Evolutionary conservation across 2,113 vertebrate species (phyloP), one percentile per base, ranked within the genome.

Genomic region (Sylvilagus bachmani): DNA sequence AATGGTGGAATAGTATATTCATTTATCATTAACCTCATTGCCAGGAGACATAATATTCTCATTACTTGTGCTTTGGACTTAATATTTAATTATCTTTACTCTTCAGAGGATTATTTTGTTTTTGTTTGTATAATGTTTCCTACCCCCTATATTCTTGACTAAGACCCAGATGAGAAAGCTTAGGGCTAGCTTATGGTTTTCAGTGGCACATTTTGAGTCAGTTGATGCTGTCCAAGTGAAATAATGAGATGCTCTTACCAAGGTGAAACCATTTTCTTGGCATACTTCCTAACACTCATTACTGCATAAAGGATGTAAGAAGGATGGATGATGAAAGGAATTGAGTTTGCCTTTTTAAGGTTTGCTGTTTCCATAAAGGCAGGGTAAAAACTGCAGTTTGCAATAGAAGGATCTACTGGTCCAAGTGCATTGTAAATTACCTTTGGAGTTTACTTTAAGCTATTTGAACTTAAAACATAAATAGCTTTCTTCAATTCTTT

Each of bases 361-460:
- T 80, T 12, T 87, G 14, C 11, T 79, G 31, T 90, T 79, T 92
- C 64, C 82, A 80, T 58, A 74, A 81, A 11, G 27, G 10, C 25
- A 83, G 27, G 25, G 55, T 84, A 86, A 70, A 33, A 92, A 51
- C 53, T 84, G 1, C 6, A 79, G 13, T 51, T 92, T 83, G 25
- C 14, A 70, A 27, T 67, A 70, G 0, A 22, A 89, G 29, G 8
- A 70, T 29, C 53, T 70, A 8, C 22, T 64, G 33, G 19, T 81
- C 11, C 10, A 55, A 53, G 22, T 2, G 77, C 53, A 55, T 0
- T 53, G 29, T 9, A 10, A 67, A 58, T 78, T 92, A 78, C 61
- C 55, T 90, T 92, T 69, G 22, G 77, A 81, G 27, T 78, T 81
- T 89, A 38, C 19, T 75, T 87, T 61, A 55, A 90, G 16, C 25